phyloP scores from a whole-genome alignment of 2,113 vertebrate species.

The Myrmecophaga tridactyla region DNA sequence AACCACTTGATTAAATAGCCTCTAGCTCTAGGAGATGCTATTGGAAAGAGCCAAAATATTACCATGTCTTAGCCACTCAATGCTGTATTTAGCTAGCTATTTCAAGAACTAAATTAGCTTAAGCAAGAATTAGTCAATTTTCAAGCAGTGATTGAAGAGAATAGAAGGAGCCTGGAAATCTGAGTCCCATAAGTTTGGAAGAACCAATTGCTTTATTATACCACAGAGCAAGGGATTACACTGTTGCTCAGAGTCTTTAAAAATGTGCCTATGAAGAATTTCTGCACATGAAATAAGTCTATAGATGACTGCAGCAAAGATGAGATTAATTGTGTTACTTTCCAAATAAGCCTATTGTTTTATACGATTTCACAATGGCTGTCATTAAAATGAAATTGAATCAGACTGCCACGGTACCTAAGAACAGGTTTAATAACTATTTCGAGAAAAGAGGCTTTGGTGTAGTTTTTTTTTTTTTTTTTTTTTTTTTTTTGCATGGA shows the following conservation, averaged over 20 bases:
- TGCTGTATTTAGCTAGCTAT: background rate
- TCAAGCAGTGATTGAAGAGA: background rate
- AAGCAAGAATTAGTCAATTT: background rate
- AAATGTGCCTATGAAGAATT: background rate
- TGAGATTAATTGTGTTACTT: background rate
- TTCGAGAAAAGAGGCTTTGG: background rate
- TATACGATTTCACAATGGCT: background rate
- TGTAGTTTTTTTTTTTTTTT: no score
- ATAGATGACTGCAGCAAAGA: background rate
- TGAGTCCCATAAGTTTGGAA: background rate
- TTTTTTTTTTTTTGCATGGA: no score
- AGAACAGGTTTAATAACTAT: background rate
- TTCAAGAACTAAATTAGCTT: constrained; percentile 51
- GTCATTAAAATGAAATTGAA: constrained; percentile 5
- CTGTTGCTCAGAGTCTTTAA: background rate
- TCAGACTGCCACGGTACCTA: no score
- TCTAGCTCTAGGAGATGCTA: background rate
- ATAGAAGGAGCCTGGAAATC: constrained; percentile 14
- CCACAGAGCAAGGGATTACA: background rate
- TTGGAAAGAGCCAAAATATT: background rate
- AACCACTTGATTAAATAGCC: background rate
- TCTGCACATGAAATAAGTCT: background rate
- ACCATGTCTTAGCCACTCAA: background rate
- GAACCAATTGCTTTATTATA: background rate
- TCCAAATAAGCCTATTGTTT: background rate